A percentile compares a stretch with the other conserved stretches of the same genome.
Evolutionary conservation across 2,888 invertebrate species (phyloP).

Genomic region (Lomographa bimaculata): DNA sequence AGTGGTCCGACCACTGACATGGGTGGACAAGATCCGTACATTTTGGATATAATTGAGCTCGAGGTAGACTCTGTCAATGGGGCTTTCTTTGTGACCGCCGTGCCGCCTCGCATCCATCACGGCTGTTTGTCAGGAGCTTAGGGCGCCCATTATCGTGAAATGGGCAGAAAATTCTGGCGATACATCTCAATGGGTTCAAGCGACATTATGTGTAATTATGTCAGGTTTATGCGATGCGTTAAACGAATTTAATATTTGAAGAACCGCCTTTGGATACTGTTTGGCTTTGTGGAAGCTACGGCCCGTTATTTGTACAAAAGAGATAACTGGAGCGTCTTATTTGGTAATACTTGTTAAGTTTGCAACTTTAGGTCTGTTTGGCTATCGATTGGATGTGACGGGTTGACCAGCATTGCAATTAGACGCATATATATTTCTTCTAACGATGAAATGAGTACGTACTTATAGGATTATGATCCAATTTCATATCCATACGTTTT

Average conservation of each 20-base stretch:
- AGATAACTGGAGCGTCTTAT: conserved; percentile 22
- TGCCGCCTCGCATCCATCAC: conserved; percentile 69
- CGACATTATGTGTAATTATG: conserved; percentile 66
- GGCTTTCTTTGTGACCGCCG: conserved; percentile 71
- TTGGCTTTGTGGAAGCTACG: conserved; percentile 1
- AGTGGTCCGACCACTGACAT: conserved; percentile 40
- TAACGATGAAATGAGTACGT: too few species aligned
- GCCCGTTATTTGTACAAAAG: conserved; percentile 17
- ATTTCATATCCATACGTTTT: too few species aligned
- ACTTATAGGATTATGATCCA: too few species aligned
- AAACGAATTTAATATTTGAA: conserved; percentile 44
- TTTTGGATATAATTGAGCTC: conserved; percentile 57
- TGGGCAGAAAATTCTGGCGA: conserved; percentile 69
- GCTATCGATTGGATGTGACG: conserved; percentile 1
- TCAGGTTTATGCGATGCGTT: conserved; percentile 43
- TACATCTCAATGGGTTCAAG: conserved; percentile 58
- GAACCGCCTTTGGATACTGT: conserved; percentile 7
- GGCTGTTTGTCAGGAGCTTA: conserved; percentile 58
- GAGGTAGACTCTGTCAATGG: conserved; percentile 57
- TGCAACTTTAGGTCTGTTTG: conserved; percentile 4
- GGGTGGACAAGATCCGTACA: conserved; percentile 53
- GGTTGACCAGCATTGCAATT: not conserved
- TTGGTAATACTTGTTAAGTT: conserved; percentile 16
- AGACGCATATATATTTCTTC: too few species aligned
- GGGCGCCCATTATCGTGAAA: conserved; percentile 65